A percentile compares a stretch with the other conserved stretches of the same genome.
phyloP scores from a whole-genome alignment of 1,140 invertebrate genomes.

The Aporrectodea caliginosa region DNA sequence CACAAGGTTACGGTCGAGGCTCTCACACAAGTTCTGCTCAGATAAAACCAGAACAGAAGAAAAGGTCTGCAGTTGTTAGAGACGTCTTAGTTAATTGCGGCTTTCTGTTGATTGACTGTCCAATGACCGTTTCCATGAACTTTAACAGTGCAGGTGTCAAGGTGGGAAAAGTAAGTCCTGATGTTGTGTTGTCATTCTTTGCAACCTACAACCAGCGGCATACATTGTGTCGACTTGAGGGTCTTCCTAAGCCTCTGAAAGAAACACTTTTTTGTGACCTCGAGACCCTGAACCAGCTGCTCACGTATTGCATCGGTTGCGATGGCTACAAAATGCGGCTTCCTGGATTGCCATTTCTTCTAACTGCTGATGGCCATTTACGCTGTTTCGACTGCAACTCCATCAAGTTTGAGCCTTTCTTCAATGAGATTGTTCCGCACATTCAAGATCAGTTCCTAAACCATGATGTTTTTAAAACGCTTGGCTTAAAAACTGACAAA shows the following conservation, averaged over 20 bases:
- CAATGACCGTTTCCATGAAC: slow-evolving; percentile 5
- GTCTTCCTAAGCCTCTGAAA: neutral
- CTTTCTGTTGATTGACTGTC: slow-evolving; percentile 21
- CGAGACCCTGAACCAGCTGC: slow-evolving; percentile 1
- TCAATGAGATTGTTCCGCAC: neutral
- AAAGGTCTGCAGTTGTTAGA: neutral
- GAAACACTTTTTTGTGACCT: slow-evolving; percentile 17
- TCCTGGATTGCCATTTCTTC: slow-evolving; percentile 25
- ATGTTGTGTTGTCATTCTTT: neutral
- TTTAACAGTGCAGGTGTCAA: slow-evolving; percentile 15
- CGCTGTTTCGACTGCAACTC: neutral
- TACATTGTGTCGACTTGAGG: neutral
- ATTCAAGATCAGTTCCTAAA: neutral
- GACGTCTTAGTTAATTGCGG: slow-evolving; percentile 14
- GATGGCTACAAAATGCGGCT: slow-evolving; percentile 7
- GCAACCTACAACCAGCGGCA: neutral
- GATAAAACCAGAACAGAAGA: neutral
- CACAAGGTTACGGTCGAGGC: neutral
- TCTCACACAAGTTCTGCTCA: neutral
- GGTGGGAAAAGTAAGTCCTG: slow-evolving; percentile 14
- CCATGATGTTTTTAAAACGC: neutral
- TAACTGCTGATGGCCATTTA: slow-evolving; percentile 13
- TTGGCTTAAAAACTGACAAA: neutral
- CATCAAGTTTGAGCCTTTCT: neutral
- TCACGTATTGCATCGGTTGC: slow-evolving; percentile 17